A percentile compares a stretch with the other conserved stretches of the same genome.
Conservation (phyloP, 2,888 invertebrate species). For the Osmoderma eremita region DNA sequence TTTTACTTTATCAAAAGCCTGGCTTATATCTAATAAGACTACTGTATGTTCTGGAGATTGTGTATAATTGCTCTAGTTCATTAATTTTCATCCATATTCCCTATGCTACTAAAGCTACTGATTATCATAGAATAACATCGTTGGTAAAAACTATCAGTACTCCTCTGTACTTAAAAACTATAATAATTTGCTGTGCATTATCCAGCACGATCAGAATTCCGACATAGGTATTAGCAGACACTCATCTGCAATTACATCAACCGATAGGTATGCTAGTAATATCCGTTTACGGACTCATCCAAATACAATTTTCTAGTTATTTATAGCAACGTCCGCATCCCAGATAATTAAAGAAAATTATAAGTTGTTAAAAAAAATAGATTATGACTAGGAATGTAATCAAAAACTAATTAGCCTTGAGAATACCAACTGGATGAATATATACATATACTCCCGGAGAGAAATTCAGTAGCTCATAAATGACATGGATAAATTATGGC, state of each 20-base stretch:
- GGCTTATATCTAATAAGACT: too few species aligned
- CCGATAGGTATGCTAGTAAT: not conserved
- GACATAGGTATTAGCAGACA: not conserved
- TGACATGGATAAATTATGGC: constrained; percentile 42
- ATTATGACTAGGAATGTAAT: constrained; percentile 48
- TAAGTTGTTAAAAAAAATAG: constrained; percentile 36
- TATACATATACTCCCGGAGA: constrained; percentile 37
- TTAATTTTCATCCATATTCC: too few species aligned
- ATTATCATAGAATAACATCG: too few species aligned
- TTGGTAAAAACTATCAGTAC: too few species aligned
- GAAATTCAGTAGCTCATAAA: constrained; percentile 44
- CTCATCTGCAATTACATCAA: not conserved
- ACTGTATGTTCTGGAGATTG: too few species aligned
- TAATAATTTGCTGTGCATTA: too few species aligned
- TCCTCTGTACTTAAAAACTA: too few species aligned
- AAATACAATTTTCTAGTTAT: constrained; percentile 5
- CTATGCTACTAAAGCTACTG: too few species aligned
- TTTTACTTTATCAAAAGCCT: too few species aligned
- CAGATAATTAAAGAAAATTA: constrained; percentile 22
- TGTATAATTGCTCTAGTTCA: too few species aligned
- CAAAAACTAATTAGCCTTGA: constrained; percentile 53
- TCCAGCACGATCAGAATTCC: too few species aligned
- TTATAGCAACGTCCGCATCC: constrained; percentile 1
- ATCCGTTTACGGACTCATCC: not conserved
- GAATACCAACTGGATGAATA: constrained; percentile 44